phyloP scores from a whole-genome alignment of 1,140 invertebrate genomes.

The Kradibia gibbosae region DNA sequence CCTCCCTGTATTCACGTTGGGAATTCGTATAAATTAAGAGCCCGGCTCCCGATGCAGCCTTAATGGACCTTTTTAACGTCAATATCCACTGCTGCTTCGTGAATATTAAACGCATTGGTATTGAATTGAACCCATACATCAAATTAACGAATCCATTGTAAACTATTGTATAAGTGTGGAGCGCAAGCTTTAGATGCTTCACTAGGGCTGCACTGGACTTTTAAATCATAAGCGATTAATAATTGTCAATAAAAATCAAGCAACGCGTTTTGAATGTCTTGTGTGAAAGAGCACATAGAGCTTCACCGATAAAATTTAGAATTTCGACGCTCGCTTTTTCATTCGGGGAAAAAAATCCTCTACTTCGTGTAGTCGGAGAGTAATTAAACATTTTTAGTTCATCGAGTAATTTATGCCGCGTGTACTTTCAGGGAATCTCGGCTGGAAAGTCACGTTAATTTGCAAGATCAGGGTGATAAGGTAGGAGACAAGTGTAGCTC shows the following conservation, averaged over 20 bases:
- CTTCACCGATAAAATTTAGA: constrained; percentile 8
- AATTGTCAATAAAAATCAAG: neutral
- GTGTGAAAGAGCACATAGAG: neutral
- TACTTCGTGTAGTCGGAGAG: neutral
- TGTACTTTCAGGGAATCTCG: constrained; percentile 36
- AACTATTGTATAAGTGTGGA: too few species aligned
- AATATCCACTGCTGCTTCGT: too few species aligned
- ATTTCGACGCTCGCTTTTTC: constrained; percentile 10
- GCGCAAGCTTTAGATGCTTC: too few species aligned
- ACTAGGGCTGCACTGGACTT: too few species aligned
- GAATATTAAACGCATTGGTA: too few species aligned
- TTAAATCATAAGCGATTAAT: too few species aligned
- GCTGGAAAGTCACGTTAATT: constrained; percentile 50
- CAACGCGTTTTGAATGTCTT: neutral
- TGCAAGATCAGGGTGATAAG: constrained; percentile 46
- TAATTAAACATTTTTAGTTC: constrained; percentile 47
- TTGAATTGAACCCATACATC: too few species aligned
- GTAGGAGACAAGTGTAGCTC: constrained; percentile 51
- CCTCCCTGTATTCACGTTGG: neutral
- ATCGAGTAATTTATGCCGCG: constrained; percentile 40
- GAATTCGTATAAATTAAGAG: neutral
- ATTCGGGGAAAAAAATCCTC: neutral
- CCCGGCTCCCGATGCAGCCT: neutral
- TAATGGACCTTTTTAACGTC: too few species aligned
- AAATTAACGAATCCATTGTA: too few species aligned